These are phyloP conservation scores for Scomber colias DNA, from an alignment of 2,113 vertebrate genomes.

Conservation along the genomic window DNA sequence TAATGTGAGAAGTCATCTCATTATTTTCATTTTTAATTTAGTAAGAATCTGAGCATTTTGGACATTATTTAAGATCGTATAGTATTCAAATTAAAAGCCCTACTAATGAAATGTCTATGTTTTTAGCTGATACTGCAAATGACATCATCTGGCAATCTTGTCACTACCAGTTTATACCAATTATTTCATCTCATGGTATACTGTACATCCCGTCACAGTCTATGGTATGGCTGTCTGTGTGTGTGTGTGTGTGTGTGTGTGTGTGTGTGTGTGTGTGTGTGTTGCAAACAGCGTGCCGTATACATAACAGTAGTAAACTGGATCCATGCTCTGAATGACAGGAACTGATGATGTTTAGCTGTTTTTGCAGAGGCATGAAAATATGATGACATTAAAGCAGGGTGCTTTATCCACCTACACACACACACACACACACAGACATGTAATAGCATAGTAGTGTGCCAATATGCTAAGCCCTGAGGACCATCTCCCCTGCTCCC, in stretches of 20 bases:
- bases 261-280: slow-evolving; percentile 22
- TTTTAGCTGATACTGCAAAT: too few species aligned
- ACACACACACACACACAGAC: slow-evolving; percentile 10
- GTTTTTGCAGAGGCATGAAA: slow-evolving; percentile 41
- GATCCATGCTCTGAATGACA: slow-evolving; percentile 15
- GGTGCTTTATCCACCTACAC: slow-evolving; percentile 5
- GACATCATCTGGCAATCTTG: too few species aligned
- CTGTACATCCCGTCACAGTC: neutral
- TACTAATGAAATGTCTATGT: too few species aligned
- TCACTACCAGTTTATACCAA: neutral
- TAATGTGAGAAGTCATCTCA: too few species aligned
- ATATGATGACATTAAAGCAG: slow-evolving; percentile 28
- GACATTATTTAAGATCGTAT: too few species aligned
- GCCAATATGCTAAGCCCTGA: slow-evolving; percentile 30
- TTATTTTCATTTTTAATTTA: too few species aligned
- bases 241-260: too few species aligned
- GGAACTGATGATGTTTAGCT: slow-evolving; percentile 16
- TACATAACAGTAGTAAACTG: neutral
- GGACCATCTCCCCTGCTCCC: slow-evolving; percentile 22
- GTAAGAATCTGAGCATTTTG: too few species aligned
- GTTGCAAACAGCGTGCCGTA: slow-evolving; percentile 47
- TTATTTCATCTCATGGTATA: neutral
- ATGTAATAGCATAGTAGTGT: slow-evolving; percentile 15
- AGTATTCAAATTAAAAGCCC: too few species aligned
- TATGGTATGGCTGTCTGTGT: too few species aligned